phyloP scores from a whole-genome alignment of 2,888 invertebrate genomes.

The Cheilosia grossa region DNA sequence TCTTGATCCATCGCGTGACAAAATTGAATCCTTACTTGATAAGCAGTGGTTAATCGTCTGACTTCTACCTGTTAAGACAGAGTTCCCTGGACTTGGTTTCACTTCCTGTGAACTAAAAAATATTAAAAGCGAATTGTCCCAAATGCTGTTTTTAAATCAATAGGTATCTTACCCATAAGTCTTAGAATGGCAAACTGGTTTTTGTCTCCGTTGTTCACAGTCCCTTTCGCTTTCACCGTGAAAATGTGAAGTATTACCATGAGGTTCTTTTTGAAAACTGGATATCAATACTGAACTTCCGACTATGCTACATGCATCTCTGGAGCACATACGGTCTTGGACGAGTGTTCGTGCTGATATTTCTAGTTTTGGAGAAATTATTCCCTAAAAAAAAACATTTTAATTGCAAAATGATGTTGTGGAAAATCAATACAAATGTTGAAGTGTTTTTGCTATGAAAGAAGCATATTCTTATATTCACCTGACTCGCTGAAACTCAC shows the following conservation, averaged over 20 bases:
- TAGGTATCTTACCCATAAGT: slow-evolving; percentile 22
- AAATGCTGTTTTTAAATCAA: background rate
- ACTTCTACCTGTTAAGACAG: background rate
- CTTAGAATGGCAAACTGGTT: slow-evolving; percentile 80
- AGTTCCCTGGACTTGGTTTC: slow-evolving; percentile 46
- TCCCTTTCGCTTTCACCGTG: slow-evolving; percentile 49
- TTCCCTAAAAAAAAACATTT: slow-evolving; percentile 77
- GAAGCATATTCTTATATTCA: background rate
- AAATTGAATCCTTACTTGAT: slow-evolving; percentile 51
- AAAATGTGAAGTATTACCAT: slow-evolving; percentile 1
- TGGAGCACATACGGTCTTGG: slow-evolving; percentile 72
- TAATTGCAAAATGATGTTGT: background rate
- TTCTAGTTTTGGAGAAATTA: slow-evolving; percentile 82
- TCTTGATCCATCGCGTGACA: slow-evolving; percentile 52
- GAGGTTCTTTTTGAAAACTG: slow-evolving; percentile 15
- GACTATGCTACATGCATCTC: slow-evolving; percentile 45
- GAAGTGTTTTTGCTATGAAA: background rate
- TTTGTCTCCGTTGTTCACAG: slow-evolving; percentile 77
- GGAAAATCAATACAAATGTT: background rate
- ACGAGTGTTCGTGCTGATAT: slow-evolving; percentile 78
- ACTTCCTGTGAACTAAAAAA: slow-evolving; percentile 22
- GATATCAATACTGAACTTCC: slow-evolving; percentile 44
- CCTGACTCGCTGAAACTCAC: slow-evolving; percentile 58
- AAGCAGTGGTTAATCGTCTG: slow-evolving; percentile 24
- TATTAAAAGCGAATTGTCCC: background rate